Percentiles rank a stretch among this genome's conserved stretches.
Evolutionary conservation across 2,888 invertebrate species (phyloP).

Genomic region (Cosmia trapezina): DNA sequence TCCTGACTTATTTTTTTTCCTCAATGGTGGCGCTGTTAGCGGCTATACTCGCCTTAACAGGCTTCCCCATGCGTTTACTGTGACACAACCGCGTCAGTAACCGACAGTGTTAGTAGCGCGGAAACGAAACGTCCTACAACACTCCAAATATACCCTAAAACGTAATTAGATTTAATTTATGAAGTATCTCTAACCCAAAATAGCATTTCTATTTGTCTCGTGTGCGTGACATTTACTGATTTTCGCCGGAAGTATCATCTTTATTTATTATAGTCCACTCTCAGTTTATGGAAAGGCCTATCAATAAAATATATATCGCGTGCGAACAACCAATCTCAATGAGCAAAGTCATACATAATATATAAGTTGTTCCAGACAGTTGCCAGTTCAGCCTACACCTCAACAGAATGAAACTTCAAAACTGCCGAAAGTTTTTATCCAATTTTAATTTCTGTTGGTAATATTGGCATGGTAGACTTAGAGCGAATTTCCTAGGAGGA

Average conservation of each 20-base stretch:
- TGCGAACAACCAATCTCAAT: slow-evolving; percentile 30
- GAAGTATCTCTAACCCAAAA: slow-evolving; percentile 22
- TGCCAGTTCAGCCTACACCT: slow-evolving; percentile 17
- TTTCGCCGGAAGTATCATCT: slow-evolving; percentile 29
- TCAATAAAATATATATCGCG: slow-evolving; percentile 44
- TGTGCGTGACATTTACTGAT: slow-evolving; percentile 12
- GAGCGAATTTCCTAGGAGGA: slow-evolving; percentile 58
- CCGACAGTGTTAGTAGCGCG: background rate
- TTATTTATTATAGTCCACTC: slow-evolving; percentile 42
- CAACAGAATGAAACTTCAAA: slow-evolving; percentile 49
- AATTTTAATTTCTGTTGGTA: slow-evolving; percentile 61
- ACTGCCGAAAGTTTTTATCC: slow-evolving; percentile 51
- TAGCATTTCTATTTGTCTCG: slow-evolving; percentile 17
- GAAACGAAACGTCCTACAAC: slow-evolving; percentile 16
- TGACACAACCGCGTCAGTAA: slow-evolving; percentile 17
- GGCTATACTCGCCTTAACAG: slow-evolving; percentile 4
- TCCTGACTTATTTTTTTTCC: no score
- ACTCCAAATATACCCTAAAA: slow-evolving; percentile 18
- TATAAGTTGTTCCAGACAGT: slow-evolving; percentile 18
- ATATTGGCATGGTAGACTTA: slow-evolving; percentile 55
- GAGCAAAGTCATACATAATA: slow-evolving; percentile 27
- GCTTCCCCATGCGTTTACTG: slow-evolving; percentile 34
- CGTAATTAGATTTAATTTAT: slow-evolving; percentile 22
- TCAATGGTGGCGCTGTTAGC: no score
- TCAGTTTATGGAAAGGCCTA: slow-evolving; percentile 23